Percentiles rank a stretch among this genome's conserved stretches.
Evolutionary conservation across 2,113 vertebrate genomes (phyloP).

Genomic region (Dasyornis broadbenti): DNA sequence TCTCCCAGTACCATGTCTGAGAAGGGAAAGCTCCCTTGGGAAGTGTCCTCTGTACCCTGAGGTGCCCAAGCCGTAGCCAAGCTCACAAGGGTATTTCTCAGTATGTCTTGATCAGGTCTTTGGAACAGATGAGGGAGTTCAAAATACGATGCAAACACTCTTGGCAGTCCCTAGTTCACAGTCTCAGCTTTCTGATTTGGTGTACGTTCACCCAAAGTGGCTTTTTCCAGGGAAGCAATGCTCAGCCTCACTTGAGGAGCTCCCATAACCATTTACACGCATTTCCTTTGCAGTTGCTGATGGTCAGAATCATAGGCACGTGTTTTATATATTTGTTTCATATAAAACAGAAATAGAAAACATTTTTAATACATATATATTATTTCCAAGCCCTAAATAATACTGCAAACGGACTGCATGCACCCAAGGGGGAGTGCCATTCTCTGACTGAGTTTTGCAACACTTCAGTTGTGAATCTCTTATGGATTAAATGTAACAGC

Average conservation of each 20-base stretch:
- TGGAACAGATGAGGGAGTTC: background rate
- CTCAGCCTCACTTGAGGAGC: background rate
- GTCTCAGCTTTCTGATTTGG: background rate
- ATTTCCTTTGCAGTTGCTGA: background rate
- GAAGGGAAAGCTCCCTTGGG: background rate
- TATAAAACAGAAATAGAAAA: background rate
- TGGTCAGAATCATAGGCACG: background rate
- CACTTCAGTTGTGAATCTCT: background rate
- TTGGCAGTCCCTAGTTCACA: background rate
- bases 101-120: background rate
- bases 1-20: background rate
- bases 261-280: background rate
- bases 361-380: background rate
- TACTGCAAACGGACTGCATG: background rate
- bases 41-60: rapidly evolving
- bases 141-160: background rate
- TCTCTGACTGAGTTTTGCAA: background rate
- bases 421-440: background rate
- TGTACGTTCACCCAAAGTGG: background rate
- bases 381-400: background rate
- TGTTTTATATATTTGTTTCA: background rate
- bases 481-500: background rate
- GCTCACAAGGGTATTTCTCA: background rate
- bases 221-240: background rate
- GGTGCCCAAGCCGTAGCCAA: background rate